phyloP scores from a whole-genome alignment of 2,113 vertebrate genomes.

The Oreochromis tanganicae region DNA sequence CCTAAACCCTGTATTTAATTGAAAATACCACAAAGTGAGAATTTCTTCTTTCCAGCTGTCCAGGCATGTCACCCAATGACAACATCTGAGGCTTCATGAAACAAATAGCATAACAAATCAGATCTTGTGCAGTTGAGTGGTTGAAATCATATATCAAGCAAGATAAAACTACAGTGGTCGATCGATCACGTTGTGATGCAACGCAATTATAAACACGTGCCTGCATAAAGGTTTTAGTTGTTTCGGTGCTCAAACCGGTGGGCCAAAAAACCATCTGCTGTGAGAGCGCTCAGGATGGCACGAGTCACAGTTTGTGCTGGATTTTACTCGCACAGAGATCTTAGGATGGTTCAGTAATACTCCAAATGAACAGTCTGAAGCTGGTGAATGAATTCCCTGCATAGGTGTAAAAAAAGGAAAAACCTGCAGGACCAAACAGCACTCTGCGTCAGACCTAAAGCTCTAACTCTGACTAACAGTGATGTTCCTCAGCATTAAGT shows the following conservation, averaged over 20 bases:
- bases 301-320: neutral
- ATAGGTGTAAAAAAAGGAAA: neutral
- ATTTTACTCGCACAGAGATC: neutral
- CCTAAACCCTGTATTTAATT: neutral
- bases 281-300: neutral
- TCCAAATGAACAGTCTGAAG: neutral
- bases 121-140: neutral
- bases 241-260: neutral
- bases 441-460: neutral
- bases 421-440: neutral
- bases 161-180: neutral
- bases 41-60: neutral
- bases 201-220: neutral
- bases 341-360: neutral
- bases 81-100: neutral
- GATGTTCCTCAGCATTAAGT: neutral
- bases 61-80: neutral
- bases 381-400: neutral
- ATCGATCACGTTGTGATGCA: neutral
- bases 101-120: neutral
- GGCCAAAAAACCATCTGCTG: neutral
- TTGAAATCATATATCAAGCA: neutral
- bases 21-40: neutral
- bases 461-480: neutral
- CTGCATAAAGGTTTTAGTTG: neutral